These are phyloP conservation scores for Chouioia cunea DNA, from an alignment of 2,888 invertebrate genomes.

Conservation along the genomic window DNA sequence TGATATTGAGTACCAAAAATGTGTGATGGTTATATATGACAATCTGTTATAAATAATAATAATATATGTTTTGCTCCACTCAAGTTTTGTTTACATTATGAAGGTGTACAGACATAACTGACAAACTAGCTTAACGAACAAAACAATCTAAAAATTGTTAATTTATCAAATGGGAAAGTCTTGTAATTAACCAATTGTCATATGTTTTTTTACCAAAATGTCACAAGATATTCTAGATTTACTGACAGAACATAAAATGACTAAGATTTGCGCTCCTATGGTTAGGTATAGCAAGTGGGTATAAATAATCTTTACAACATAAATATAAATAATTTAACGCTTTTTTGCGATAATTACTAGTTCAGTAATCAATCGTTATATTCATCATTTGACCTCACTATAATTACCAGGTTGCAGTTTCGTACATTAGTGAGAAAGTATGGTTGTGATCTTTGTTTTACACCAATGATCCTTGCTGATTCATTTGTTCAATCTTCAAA, in stretches of 20 bases:
- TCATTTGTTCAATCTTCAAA: conserved; percentile 91
- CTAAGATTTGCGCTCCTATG: conserved; percentile 95
- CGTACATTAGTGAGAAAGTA: conserved; percentile 82
- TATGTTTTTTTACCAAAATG: conserved; percentile 49
- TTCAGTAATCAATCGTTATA: background rate
- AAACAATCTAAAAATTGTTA: no score
- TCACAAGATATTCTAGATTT: conserved; percentile 73
- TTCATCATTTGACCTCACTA: background rate
- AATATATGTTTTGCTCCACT: no score
- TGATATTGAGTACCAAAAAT: no score
- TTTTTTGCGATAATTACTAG: background rate
- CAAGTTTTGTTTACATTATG: no score
- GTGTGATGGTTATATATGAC: no score
- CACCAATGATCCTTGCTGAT: conserved; percentile 97
- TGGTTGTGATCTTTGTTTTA: conserved; percentile 90
- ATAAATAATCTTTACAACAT: conserved; percentile 8
- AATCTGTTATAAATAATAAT: no score
- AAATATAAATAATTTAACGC: conserved; percentile 1
- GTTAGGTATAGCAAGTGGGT: conserved; percentile 90
- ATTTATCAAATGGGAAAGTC: no score
- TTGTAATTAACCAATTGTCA: no score
- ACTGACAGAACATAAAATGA: conserved; percentile 72
- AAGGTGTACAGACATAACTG: no score
- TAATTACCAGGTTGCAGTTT: conserved; percentile 77
- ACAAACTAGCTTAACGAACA: no score